phyloP scores from a whole-genome alignment of 2,797 vertebrate genomes.

The Tenualosa thibaudeaui region DNA sequence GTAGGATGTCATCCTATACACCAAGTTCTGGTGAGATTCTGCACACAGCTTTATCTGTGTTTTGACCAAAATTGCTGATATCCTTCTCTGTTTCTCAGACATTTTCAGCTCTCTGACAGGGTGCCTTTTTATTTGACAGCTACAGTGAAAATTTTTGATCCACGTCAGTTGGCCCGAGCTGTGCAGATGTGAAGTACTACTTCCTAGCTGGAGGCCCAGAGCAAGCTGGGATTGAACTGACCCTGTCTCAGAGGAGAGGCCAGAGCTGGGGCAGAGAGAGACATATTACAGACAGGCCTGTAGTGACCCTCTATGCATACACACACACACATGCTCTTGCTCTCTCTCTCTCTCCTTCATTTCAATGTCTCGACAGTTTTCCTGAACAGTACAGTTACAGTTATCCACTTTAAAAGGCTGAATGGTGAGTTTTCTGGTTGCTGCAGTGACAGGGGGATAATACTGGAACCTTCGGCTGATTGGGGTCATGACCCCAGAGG shows the following conservation, averaged over 20 bases:
- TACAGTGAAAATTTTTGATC: neutral
- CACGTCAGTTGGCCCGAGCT: neutral
- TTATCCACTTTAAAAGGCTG: neutral
- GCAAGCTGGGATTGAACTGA: neutral
- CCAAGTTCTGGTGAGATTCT: neutral
- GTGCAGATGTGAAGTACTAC: neutral
- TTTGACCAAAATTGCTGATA: neutral
- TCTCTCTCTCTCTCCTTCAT: neutral
- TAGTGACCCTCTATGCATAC: neutral
- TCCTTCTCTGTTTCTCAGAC: neutral
- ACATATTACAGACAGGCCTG: neutral
- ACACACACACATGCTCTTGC: slow-evolving; percentile 40
- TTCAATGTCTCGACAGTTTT: neutral
- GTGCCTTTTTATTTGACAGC: neutral
- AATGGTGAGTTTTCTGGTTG: neutral
- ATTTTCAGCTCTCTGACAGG: neutral
- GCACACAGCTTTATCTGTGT: neutral
- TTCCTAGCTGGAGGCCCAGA: neutral
- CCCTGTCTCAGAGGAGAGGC: slow-evolving; percentile 10
- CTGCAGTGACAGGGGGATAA: neutral
- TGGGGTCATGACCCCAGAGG: neutral
- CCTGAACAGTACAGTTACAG: neutral
- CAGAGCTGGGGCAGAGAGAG: neutral
- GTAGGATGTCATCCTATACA: neutral
- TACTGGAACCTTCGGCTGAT: slow-evolving; percentile 31